Conservation (phyloP, 2,888 invertebrate genomes). For the Hoplodrina blanda region DNA sequence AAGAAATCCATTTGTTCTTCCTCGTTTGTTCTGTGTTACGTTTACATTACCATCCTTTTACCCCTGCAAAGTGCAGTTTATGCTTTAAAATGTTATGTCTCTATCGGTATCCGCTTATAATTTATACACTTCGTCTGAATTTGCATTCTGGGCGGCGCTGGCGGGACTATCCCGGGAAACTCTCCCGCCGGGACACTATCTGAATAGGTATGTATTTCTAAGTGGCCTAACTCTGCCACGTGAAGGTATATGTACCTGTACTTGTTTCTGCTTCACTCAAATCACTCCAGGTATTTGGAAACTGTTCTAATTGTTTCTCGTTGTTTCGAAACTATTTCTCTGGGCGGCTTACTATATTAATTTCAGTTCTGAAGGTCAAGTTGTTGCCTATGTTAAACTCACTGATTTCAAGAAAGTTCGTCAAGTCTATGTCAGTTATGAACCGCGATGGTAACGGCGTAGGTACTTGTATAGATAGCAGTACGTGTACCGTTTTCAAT, state of each 20-base stretch:
- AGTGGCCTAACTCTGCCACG: slow-evolving; percentile 57
- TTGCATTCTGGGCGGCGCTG: slow-evolving; percentile 75
- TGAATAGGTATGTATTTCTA: slow-evolving; percentile 70
- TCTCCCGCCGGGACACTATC: slow-evolving; percentile 73
- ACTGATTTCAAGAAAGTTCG: not conserved
- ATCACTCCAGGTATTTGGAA: slow-evolving; percentile 17
- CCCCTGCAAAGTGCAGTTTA: not conserved
- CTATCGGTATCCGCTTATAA: slow-evolving; percentile 40
- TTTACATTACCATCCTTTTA: not conserved
- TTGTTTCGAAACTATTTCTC: slow-evolving; percentile 1
- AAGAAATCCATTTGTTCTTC: not conserved
- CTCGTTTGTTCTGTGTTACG: not conserved
- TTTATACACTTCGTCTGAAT: slow-evolving; percentile 64
- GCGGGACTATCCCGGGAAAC: slow-evolving; percentile 68
- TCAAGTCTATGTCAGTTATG: not conserved
- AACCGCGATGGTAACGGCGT: not conserved
- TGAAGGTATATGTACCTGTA: slow-evolving; percentile 40
- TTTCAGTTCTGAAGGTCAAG: slow-evolving; percentile 11
- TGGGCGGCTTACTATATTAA: slow-evolving; percentile 3
- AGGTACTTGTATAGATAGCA: slow-evolving; percentile 16
- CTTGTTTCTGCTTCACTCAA: slow-evolving; percentile 44
- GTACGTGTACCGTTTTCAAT: slow-evolving; percentile 12
- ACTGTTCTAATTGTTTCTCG: slow-evolving; percentile 1
- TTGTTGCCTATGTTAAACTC: not conserved
- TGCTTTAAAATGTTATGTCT: not conserved